Evolutionary conservation across 1,140 invertebrate genomes (phyloP).

Genomic region (Physella acuta): DNA sequence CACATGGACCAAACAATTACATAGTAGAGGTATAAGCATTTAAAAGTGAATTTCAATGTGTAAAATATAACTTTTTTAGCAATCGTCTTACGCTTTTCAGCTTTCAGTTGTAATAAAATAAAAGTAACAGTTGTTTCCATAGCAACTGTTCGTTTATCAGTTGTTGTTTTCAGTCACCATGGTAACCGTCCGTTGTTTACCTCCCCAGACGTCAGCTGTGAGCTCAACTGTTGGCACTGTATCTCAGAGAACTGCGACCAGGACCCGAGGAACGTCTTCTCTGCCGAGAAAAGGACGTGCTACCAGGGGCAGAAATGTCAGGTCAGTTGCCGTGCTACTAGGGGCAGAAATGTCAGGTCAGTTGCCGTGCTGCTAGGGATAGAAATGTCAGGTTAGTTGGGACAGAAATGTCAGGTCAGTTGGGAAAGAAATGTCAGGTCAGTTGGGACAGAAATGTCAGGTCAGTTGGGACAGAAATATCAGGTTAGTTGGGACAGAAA

Average conservation of each 20-base stretch:
- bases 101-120: too few species aligned
- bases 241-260: conserved; percentile 45
- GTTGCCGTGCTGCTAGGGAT: not conserved
- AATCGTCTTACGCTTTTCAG: too few species aligned
- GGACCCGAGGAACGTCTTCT: conserved; percentile 39
- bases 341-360: not conserved
- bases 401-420: too few species aligned
- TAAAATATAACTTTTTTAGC: too few species aligned
- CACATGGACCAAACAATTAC: too few species aligned
- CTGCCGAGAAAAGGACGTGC: conserved; percentile 37
- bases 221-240: conserved; percentile 48
- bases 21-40: too few species aligned
- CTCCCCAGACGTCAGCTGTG: not conserved
- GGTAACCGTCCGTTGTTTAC: not conserved
- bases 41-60: too few species aligned
- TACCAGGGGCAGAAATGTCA: conserved; percentile 39
- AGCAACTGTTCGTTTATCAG: too few species aligned
- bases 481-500: not conserved
- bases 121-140: too few species aligned
- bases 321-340: conserved; percentile 25
- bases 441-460: too few species aligned
- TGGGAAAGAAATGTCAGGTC: too few species aligned
- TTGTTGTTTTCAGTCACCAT: too few species aligned
- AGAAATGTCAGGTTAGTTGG: not conserved
- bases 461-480: not conserved